Conservation (phyloP, 2,888 invertebrate genomes). For the Tridacna crocea region DNA sequence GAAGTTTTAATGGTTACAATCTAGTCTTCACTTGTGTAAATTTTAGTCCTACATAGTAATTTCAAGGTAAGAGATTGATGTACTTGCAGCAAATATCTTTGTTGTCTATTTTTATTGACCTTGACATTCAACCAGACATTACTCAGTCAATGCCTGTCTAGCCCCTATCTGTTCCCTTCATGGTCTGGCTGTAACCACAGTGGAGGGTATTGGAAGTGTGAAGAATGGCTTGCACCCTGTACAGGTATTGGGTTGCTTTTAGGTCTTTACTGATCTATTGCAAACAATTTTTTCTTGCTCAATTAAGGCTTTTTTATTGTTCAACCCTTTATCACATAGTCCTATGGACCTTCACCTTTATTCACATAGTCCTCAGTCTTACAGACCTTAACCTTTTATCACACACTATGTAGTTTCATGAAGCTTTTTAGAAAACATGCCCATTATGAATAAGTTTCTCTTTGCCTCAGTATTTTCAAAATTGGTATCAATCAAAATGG, state of each 20-base stretch:
- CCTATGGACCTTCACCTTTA: too few relatives aligned
- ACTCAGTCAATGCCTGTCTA: conserved; percentile 95
- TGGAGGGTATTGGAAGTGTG: conserved; percentile 96
- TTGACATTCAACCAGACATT: conserved; percentile 74
- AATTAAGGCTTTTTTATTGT: too few relatives aligned
- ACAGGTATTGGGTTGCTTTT: conserved; percentile 72
- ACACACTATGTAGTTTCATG: too few relatives aligned
- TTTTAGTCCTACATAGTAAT: background rate
- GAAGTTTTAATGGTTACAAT: background rate
- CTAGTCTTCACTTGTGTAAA: background rate
- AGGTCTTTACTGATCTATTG: too few relatives aligned
- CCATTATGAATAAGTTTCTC: too few relatives aligned
- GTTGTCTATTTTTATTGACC: background rate
- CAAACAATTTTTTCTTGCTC: too few relatives aligned
- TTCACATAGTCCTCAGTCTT: too few relatives aligned
- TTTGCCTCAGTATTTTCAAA: too few relatives aligned
- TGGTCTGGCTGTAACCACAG: conserved; percentile 94
- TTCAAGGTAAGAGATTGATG: background rate
- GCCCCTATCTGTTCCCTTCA: conserved; percentile 94
- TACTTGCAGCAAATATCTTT: background rate
- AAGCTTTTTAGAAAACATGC: background rate
- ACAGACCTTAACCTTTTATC: too few relatives aligned
- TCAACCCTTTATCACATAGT: too few relatives aligned
- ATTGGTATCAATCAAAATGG: too few relatives aligned
- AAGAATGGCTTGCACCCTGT: conserved; percentile 81